Conservation (phyloP, 1,140 invertebrate genomes). For the Drosophila gunungcola region DNA sequence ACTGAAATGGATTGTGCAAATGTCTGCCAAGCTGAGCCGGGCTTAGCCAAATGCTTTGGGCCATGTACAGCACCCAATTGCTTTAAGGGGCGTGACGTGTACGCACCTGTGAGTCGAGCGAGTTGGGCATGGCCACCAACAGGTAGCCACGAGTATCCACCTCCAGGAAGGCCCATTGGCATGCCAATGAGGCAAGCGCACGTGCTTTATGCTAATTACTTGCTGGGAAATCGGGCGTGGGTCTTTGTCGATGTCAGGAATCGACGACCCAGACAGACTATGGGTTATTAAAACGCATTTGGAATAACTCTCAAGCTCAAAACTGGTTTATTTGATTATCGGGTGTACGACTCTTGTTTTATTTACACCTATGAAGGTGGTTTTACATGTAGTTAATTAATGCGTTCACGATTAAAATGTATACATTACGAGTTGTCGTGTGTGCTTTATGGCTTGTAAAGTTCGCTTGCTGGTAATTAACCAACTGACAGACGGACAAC, state of each 20-base stretch:
- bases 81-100: constrained; percentile 47
- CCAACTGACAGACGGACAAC: constrained; percentile 42
- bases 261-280: background rate
- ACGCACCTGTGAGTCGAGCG: constrained; percentile 66
- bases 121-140: constrained; percentile 54
- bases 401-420: constrained; percentile 56
- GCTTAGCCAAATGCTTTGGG: constrained; percentile 42
- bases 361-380: constrained; percentile 42
- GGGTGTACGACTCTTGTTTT: constrained; percentile 19
- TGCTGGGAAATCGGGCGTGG: constrained; percentile 71
- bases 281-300: constrained; percentile 42
- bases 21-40: constrained; percentile 47
- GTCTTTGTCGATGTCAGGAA: constrained; percentile 26
- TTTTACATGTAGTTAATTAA: constrained; percentile 53
- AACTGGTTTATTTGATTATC: constrained; percentile 45
- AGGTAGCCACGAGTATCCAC: constrained; percentile 44
- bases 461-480: constrained; percentile 62
- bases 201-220: constrained; percentile 82
- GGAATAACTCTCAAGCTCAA: constrained; percentile 29
- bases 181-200: constrained; percentile 74
- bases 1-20: constrained; percentile 75
- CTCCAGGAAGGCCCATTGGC: constrained; percentile 33
- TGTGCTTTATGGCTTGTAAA: constrained; percentile 59
- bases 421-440: constrained; percentile 41
- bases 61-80: constrained; percentile 30